Base-by-base conservation (phyloP, 1,140 invertebrate species). In the Ladona fulva region DNA sequence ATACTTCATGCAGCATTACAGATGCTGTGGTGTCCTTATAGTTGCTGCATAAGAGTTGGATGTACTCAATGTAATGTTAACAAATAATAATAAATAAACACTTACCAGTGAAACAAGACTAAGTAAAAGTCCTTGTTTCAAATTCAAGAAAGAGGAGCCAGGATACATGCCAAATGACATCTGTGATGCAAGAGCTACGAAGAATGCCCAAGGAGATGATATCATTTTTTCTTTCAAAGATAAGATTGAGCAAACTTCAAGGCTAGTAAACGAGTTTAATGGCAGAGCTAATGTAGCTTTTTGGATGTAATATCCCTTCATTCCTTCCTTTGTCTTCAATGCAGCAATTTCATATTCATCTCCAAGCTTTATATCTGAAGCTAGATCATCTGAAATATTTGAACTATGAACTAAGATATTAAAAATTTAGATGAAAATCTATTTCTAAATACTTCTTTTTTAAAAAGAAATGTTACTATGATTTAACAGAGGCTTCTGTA, bases 31-130 rank as follows among this genome's bases (percentile, higher is more conserved):
- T n/a, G n/a, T n/a, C n/a, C n/a, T n/a, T n/a, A n/a, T n/a, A n/a
- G n/a, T n/a, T n/a, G n/a, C n/a, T n/a, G n/a, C n/a, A n/a, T n/a
- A n/a, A n/a, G n/a, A n/a, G n/a, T n/a, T n/a, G n/a, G n/a, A n/a
- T n/a, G n/a, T n/a, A n/a, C n/a, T n/a, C n/a, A n/a, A n/a, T n/a
- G n/a, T n/a, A n/a, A n/a, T n/a, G n/a, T n/a, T n/a, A n/a, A n/a
- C n/a, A n/a, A n/a, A n/a, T n/a, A n/a, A n/a, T 37, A 37, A 37
- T 37, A 8, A 37, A 79, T 78, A 22, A 6, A 74, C 8, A 42
- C 25, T 74, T 78, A 81, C 80, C 77, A 79, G 79, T 22, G 79
- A 79, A 5, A 76, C 80, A 25, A 81, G 79, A 75, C 80, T 81
- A 0, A 81, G 78, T 7, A 81, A 74, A 12, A 81, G 76, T 16